These are phyloP conservation scores for Porites lobata DNA, from an alignment of 92 coral and sea anemone genomes.

Conservation along the genomic window DNA sequence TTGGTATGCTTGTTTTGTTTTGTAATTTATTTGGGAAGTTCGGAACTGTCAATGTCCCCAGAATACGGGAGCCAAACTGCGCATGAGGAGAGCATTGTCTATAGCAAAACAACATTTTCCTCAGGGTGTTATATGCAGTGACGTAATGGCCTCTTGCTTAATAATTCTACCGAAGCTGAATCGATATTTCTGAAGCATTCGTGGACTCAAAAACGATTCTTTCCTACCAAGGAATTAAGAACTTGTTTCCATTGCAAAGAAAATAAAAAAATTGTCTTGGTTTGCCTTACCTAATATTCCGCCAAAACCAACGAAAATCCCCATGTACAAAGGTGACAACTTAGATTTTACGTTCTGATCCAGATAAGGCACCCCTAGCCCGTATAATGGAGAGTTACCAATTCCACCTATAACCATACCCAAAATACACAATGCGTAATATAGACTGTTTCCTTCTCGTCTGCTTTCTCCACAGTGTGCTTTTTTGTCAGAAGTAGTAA, in stretches of 20 bases:
- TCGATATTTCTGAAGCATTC: no score
- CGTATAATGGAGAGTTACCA: slow-evolving; percentile 73
- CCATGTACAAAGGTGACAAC: slow-evolving; percentile 77
- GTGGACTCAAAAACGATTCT: no score
- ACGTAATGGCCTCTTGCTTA: no score
- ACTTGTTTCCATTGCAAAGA: not conserved
- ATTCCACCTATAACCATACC: slow-evolving; percentile 80
- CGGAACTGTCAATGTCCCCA: no score
- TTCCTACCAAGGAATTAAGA: no score
- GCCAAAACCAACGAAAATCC: slow-evolving; percentile 72
- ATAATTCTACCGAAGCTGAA: no score
- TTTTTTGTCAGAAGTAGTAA: slow-evolving; percentile 4
- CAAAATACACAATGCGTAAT: slow-evolving; percentile 71
- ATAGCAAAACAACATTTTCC: no score
- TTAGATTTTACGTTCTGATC: slow-evolving; percentile 85
- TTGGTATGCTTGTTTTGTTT: no score
- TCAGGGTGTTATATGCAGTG: no score
- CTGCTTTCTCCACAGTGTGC: slow-evolving; percentile 9
- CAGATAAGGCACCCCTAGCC: slow-evolving; percentile 76
- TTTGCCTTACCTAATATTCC: slow-evolving; percentile 65
- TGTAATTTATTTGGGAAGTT: no score
- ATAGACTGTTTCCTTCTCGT: slow-evolving; percentile 35
- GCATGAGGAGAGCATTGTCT: no score
- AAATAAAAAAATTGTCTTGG: not conserved
- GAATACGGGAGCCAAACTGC: no score